Conservation (phyloP, 2,797 vertebrate species). For the Orientallactaga sibirica region DNA sequence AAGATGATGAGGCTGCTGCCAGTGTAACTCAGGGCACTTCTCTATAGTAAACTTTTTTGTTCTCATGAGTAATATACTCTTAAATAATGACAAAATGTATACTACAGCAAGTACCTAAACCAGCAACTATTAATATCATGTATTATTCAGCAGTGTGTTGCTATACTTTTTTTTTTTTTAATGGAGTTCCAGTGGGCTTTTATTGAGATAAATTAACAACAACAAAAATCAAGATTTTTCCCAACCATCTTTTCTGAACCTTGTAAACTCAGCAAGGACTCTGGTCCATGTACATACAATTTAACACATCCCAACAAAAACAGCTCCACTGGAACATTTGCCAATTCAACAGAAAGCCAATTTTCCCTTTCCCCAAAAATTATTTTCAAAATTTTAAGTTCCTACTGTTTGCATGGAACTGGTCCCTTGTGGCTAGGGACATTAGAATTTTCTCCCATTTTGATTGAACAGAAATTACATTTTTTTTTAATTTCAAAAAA, state of each 20-base stretch:
- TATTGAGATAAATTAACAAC: constrained; percentile 94
- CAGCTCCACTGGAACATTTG: constrained; percentile 88
- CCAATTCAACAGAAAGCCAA: constrained; percentile 87
- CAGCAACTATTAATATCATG: not conserved
- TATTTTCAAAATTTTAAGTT: constrained; percentile 84
- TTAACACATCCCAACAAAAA: constrained; percentile 84
- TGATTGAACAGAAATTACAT: constrained; percentile 74
- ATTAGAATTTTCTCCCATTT: constrained; percentile 77
- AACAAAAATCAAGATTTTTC: constrained; percentile 86
- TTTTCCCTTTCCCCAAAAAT: constrained; percentile 81
- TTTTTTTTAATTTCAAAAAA: constrained; percentile 86
- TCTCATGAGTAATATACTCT: not conserved
- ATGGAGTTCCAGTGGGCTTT: constrained; percentile 97
- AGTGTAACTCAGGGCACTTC: not conserved
- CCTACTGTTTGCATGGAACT: constrained; percentile 84
- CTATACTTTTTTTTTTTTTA: not conserved
- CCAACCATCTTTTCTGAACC: constrained; percentile 83
- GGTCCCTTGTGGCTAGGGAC: constrained; percentile 84
- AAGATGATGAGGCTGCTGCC: not conserved
- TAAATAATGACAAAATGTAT: not conserved
- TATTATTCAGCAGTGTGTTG: not conserved
- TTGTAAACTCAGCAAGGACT: constrained; percentile 70
- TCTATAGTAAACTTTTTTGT: not conserved
- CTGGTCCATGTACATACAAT: constrained; percentile 78
- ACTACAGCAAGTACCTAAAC: too few relatives aligned